Conservation (phyloP, 2,113 vertebrate genomes). For the Fukomys damarensis region DNA sequence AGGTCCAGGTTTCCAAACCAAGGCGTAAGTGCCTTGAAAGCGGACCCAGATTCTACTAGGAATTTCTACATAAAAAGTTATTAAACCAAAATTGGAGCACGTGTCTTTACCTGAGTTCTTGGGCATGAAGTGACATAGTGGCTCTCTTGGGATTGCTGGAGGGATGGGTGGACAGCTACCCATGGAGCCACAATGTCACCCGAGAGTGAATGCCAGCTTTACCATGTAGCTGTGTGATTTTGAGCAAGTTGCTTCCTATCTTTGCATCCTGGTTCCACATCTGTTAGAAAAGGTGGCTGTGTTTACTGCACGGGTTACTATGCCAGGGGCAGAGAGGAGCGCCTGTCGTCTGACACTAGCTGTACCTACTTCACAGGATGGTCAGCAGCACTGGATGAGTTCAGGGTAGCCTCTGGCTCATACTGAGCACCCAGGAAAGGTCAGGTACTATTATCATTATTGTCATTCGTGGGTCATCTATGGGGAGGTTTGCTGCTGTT, state of each 20-base stretch:
- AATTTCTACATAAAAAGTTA: neutral
- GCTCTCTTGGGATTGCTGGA: neutral
- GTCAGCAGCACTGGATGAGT: neutral
- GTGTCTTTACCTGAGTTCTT: neutral
- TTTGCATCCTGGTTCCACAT: neutral
- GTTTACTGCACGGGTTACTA: neutral
- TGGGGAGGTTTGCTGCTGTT: neutral
- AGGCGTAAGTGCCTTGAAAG: slow-evolving; percentile 14
- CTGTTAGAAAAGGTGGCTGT: neutral
- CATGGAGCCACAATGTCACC: neutral
- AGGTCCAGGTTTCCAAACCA: neutral
- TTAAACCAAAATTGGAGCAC: neutral
- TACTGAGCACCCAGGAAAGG: neutral
- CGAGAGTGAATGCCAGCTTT: neutral
- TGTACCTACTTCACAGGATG: neutral
- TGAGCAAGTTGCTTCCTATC: neutral
- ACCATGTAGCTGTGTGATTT: neutral
- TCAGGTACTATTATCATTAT: neutral
- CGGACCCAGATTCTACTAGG: neutral
- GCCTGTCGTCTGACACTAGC: neutral
- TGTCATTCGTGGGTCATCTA: neutral
- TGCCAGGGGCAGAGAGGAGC: neutral
- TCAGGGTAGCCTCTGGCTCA: neutral
- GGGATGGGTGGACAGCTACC: neutral
- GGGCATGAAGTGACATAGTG: neutral